Evolutionary conservation across 2,888 invertebrate genomes (phyloP).

Genomic region (Chrysodeixis includens): DNA sequence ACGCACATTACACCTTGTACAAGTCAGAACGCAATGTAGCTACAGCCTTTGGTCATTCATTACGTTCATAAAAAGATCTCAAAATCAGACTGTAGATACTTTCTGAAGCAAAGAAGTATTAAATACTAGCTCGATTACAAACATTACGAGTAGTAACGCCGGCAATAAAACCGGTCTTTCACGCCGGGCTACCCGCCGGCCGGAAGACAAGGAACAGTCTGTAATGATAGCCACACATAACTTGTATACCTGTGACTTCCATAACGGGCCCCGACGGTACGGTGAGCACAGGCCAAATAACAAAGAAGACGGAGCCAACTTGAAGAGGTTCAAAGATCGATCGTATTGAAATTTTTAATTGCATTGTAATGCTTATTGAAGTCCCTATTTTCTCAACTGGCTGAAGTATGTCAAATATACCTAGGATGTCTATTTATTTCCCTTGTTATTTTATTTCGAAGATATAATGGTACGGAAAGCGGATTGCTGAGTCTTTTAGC

Average conservation of each 20-base stretch:
- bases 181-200: background rate
- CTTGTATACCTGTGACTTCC: background rate
- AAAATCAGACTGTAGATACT: background rate
- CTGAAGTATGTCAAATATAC: too few species aligned
- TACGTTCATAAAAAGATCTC: background rate
- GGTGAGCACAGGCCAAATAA: background rate
- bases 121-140: background rate
- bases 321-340: background rate
- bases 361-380: too few species aligned
- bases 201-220: background rate
- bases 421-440: too few species aligned
- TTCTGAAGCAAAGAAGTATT: conserved; percentile 4
- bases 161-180: background rate
- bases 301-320: background rate
- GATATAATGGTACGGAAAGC: too few species aligned
- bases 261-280: background rate
- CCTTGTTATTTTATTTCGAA: too few species aligned
- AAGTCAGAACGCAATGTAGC: background rate
- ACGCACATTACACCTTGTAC: background rate
- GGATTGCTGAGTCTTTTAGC: too few species aligned
- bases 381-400: too few species aligned
- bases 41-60: background rate
- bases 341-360: background rate
- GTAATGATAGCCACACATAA: background rate
- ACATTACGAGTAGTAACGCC: background rate